Evolutionary conservation across 2,113 vertebrate genomes (phyloP).

Genomic region (Nettapus auritus): DNA sequence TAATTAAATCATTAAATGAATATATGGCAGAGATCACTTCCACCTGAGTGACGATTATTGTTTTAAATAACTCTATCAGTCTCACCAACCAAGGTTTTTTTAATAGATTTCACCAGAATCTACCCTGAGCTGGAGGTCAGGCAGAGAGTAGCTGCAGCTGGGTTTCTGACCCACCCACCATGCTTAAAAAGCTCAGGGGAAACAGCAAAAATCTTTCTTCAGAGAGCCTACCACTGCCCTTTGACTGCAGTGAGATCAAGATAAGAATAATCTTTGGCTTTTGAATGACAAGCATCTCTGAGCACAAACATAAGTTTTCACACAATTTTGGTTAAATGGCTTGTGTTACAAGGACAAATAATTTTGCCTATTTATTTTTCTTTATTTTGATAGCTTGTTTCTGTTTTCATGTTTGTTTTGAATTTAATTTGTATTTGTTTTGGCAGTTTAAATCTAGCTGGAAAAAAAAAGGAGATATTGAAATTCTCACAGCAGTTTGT

Average conservation of each 20-base stretch:
- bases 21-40: background rate
- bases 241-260: background rate
- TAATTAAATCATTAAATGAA: background rate
- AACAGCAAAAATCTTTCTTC: background rate
- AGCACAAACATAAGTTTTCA: background rate
- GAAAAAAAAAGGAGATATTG: background rate
- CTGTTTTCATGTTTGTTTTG: background rate
- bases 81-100: background rate
- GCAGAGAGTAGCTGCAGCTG: background rate
- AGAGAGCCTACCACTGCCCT: background rate
- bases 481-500: background rate
- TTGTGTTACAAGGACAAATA: background rate
- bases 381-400: background rate
- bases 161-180: background rate
- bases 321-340: background rate
- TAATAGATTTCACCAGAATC: background rate
- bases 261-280: background rate
- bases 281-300: background rate
- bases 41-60: background rate
- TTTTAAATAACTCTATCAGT: background rate
- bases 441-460: background rate
- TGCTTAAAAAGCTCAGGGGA: background rate
- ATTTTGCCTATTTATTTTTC: background rate
- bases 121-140: rapidly evolving
- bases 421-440: background rate